A percentile compares a stretch with the other conserved stretches of the same genome.
These are phyloP conservation scores for Picus viridis DNA, from an alignment of 2,797 vertebrate species.

Conservation along the genomic window DNA sequence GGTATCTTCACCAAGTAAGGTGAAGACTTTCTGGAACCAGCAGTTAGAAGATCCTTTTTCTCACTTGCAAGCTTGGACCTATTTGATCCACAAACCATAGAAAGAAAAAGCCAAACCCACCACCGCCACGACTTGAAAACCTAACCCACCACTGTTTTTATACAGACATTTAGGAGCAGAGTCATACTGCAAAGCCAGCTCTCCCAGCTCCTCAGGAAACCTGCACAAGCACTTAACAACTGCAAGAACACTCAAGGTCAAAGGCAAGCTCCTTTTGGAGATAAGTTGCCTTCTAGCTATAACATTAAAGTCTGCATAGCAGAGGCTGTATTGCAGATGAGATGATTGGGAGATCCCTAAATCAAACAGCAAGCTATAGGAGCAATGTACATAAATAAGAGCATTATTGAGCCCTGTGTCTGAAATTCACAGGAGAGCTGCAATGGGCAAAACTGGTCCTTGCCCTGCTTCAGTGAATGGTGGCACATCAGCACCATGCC, in stretches of 20 bases:
- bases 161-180: constrained; percentile 1
- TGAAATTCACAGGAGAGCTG: neutral
- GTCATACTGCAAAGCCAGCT: neutral
- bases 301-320: neutral
- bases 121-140: neutral
- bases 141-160: neutral
- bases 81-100: neutral
- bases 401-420: neutral
- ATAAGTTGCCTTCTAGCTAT: neutral
- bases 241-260: constrained; percentile 46
- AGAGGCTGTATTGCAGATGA: neutral
- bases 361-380: neutral
- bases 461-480: neutral
- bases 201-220: constrained; percentile 5
- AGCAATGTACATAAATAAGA: neutral
- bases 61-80: neutral
- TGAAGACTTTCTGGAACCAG: neutral
- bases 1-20: neutral
- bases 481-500: neutral
- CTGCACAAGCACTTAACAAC: constrained; percentile 4
- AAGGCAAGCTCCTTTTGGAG: neutral
- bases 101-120: neutral
- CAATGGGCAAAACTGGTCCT: neutral
- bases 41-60: neutral
- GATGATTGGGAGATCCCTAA: neutral